A percentile compares a stretch with the other conserved stretches of the same genome.
Conservation (phyloP, 1,140 invertebrate genomes). For the Saccostrea echinata region DNA sequence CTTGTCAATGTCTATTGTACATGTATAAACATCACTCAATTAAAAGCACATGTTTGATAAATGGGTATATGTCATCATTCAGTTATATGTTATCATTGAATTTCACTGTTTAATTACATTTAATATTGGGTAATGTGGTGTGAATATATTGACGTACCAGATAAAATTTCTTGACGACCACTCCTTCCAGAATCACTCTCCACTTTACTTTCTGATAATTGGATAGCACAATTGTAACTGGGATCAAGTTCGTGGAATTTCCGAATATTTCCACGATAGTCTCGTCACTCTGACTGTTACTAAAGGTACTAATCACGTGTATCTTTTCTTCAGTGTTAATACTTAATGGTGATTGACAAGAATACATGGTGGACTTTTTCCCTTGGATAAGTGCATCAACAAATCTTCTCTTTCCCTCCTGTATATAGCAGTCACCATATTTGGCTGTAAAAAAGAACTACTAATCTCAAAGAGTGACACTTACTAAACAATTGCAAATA, state of each 20-base stretch:
- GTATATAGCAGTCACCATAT: constrained; percentile 11
- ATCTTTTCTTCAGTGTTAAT: neutral
- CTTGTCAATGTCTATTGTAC: neutral
- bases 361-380: neutral
- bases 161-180: neutral
- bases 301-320: neutral
- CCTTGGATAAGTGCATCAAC: neutral
- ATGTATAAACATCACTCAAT: neutral
- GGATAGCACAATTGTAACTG: neutral
- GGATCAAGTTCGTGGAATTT: neutral
- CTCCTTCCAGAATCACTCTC: neutral
- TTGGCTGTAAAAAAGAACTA: neutral
- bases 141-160: neutral
- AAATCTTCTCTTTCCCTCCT: neutral
- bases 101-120: neutral
- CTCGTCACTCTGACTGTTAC: neutral
- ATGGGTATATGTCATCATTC: neutral
- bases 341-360: neutral
- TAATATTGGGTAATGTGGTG: neutral
- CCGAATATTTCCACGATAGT: neutral
- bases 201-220: neutral
- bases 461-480: neutral
- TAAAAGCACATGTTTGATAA: neutral
- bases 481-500: neutral
- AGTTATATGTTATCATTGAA: neutral